Evolutionary conservation across 2,113 vertebrate species (phyloP), one percentile per base, ranked within the genome.

Genomic region (Glareola pratincola): DNA sequence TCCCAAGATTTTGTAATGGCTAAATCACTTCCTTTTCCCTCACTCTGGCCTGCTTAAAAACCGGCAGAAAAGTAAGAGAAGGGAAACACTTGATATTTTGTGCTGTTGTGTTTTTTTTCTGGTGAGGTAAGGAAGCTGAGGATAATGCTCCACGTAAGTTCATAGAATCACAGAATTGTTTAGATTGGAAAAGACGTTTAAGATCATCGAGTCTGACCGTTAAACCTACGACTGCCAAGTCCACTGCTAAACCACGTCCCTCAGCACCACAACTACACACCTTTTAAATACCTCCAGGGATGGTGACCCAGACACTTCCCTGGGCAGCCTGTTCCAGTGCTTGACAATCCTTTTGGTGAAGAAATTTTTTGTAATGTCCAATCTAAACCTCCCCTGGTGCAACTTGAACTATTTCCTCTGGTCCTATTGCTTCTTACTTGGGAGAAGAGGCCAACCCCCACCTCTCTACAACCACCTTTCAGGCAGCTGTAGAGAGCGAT

Each of bases 1-100:
- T 90, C 8, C 14, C 3, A 3, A 30, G 37, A 32, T 66, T 43
- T 57, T 10, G 4, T 11, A 72, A 60, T 24, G 0, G 0, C 8
- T 5, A n/a, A 43, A 18, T 23, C 4, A 0, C 22, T 79, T 71
- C 34, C 78, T 60, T 48, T 9, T 64, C 4, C 18, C 23, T 3
- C 1, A 3, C 16, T 54, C 22, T 83, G 14, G 4, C 34, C n/a
- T 59, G 21, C 45, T 85, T 39, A 43, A n/a, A 36, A 63, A n/a
- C 10, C 30, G 18, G 12, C 34, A 59, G 50, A 62, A 37, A 63
- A 53, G 21, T 9, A 45, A 48, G 24, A 81, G 45, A 76, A 8
- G 3, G 43, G 34, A 82, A 76, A 51, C 24, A 19, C 4, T 34
- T 2, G 1, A 1, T 43, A 26, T 60, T 71, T 64, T 83, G 23